Base-by-base conservation (phyloP, 2,888 invertebrate genomes). In the Falcaria lacertinaria region DNA sequence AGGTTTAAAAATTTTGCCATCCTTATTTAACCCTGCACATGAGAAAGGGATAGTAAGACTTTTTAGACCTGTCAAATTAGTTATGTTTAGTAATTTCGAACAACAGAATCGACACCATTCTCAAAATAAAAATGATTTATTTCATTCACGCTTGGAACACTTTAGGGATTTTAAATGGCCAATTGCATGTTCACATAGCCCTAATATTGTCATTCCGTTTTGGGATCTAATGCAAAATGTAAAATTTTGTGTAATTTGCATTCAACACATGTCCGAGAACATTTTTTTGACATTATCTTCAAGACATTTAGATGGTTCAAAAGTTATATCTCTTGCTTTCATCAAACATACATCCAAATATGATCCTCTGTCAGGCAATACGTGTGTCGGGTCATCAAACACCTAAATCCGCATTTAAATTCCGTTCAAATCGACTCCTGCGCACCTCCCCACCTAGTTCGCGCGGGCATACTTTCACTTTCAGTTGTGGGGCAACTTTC, bases 401-500 rank as follows among this genome's bases (percentile, higher is more conserved):
- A 69, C 76, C 77, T 66, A 80, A 86, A 84, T 78, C 80, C 74
- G 76, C 60, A 36, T 40, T 41, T 37, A 44, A 19, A 40, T 37
- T 22, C 41, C 33, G 15, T 80, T 78, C 74, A 76, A 85, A 82
- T 78, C 79, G 61, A 74, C 74, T 73, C 79, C 68, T 69, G 78
- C 74, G 69, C 75, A 64, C 57, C 53, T 59, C 74, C 69, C 64
- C 69, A 65, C 60, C 59, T 50, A 48, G 53, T 48, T 63, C 57
- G 60, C 64, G 60, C 69, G 62, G 61, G 63, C 74, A 68, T 72
- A 88, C 88, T 88, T 88, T 88, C 88, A 88, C 88, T 88, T 87
- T 88, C 84, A 78, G 79, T 81, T 84, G 78, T 88, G 85, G 88
- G 88, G 79, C 88, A 88, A 70, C 58, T 62, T 37, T 43, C 43